Percentiles rank a stretch among this genome's conserved stretches.
Conservation (phyloP, 2,888 invertebrate genomes). For the Lymantria dispar region DNA sequence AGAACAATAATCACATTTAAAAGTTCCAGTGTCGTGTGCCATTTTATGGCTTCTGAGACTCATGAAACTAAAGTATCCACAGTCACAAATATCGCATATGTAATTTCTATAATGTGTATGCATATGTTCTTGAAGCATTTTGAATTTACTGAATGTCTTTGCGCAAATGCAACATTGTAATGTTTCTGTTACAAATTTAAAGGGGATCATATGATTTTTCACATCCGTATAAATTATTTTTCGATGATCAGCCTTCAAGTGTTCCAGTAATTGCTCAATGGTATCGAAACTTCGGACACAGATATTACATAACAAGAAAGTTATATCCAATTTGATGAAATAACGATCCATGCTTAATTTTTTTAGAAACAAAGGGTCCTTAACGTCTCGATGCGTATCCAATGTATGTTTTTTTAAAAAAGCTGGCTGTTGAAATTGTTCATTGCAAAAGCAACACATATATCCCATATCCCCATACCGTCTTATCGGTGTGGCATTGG, state of each 20-base stretch:
- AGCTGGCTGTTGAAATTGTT: constrained; percentile 36
- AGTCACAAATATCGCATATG: constrained; percentile 29
- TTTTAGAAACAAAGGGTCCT: neutral
- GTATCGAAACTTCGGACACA: constrained; percentile 14
- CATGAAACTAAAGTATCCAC: constrained; percentile 31
- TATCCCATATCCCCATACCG: constrained; percentile 44
- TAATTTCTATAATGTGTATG: constrained; percentile 17
- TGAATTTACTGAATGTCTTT: constrained; percentile 16
- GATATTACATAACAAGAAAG: constrained; percentile 37
- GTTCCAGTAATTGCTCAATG: constrained; percentile 11
- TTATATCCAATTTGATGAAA: constrained; percentile 48
- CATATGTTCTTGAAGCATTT: constrained; percentile 29
- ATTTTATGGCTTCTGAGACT: constrained; percentile 36
- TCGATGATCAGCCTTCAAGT: constrained; percentile 13
- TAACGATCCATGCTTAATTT: neutral
- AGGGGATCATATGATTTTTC: constrained; percentile 28
- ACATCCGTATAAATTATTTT: constrained; percentile 21
- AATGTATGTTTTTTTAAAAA: constrained; percentile 53
- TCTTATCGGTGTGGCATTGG: constrained; percentile 58
- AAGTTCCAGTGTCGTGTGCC: constrained; percentile 47
- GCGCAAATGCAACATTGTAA: constrained; percentile 18
- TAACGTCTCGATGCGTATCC: constrained; percentile 33
- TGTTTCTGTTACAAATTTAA: constrained; percentile 18
- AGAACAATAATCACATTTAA: constrained; percentile 36
- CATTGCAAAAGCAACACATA: constrained; percentile 48